Conservation (phyloP, 2,113 vertebrate genomes). For the Eudyptes chrysolophus region DNA sequence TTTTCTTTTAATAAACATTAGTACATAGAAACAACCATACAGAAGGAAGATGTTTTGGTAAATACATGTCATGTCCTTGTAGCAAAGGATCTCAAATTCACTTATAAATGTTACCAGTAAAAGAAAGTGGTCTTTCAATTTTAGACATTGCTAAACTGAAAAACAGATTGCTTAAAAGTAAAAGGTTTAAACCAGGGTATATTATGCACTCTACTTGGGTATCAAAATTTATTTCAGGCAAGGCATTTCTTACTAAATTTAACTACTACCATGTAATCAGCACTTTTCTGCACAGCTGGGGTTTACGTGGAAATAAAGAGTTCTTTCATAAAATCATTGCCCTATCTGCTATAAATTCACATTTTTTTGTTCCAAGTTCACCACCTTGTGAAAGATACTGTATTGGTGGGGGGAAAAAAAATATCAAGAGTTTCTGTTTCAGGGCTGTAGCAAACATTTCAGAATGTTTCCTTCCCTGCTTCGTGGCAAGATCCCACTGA, state of each 20-base stretch:
- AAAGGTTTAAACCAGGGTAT: not conserved
- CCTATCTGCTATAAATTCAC: not conserved
- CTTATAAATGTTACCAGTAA: not conserved
- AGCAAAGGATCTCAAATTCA: not conserved
- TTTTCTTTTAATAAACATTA: not conserved
- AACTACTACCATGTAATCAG: conserved; percentile 33
- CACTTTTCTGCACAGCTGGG: conserved; percentile 23
- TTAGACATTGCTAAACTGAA: not conserved
- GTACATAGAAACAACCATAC: not conserved
- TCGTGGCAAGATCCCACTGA: not conserved
- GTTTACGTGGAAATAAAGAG: not conserved
- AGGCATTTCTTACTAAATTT: conserved; percentile 16
- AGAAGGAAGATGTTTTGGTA: not conserved
- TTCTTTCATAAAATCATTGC: conserved; percentile 3
- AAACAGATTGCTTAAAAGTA: not conserved
- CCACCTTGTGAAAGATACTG: not conserved
- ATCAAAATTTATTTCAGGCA: not conserved
- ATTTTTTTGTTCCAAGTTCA: not conserved
- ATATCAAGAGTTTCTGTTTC: not conserved
- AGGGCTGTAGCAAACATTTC: not conserved
- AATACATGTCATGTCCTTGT: not conserved
- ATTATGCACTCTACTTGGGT: not conserved
- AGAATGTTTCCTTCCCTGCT: not conserved
- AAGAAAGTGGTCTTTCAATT: not conserved
- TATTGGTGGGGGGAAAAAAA: not conserved